Conservation (phyloP, 35 echinoderm and acorn worm species). For the Heliocidaris tuberculata region DNA sequence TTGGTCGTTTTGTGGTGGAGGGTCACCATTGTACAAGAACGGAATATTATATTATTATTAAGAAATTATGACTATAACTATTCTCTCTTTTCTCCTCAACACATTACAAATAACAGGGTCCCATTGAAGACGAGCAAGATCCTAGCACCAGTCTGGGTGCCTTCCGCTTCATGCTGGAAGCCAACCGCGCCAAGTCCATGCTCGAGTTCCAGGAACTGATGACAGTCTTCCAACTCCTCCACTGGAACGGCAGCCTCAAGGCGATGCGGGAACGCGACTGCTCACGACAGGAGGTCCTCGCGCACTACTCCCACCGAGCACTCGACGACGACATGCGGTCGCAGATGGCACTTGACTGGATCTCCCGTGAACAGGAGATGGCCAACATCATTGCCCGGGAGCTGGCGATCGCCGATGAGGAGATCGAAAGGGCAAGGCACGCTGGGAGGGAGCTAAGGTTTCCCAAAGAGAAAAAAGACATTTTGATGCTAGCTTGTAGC, state of each 20-base stretch:
- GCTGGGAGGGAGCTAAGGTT: conserved; percentile 92
- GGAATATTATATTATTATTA: no score
- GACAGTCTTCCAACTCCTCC: conserved; percentile 96
- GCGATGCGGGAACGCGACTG: conserved; percentile 94
- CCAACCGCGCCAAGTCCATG: conserved; percentile 89
- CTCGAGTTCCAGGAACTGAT: conserved; percentile 98
- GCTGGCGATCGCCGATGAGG: conserved; percentile 76
- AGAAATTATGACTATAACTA: not conserved
- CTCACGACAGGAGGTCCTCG: conserved; percentile 83
- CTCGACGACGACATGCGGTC: conserved; percentile 98
- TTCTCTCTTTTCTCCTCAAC: not conserved
- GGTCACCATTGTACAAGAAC: no score
- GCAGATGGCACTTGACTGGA: conserved; percentile 99
- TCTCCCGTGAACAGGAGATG: conserved; percentile 92
- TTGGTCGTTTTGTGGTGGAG: no score
- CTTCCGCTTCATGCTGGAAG: conserved; percentile 96
- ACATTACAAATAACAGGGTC: conserved; percentile 55
- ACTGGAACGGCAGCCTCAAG: conserved; percentile 99
- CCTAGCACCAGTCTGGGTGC: conserved; percentile 94
- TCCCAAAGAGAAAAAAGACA: conserved; percentile 99
- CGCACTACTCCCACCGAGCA: conserved; percentile 85
- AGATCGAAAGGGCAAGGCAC: conserved; percentile 83
- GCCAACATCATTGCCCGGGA: conserved; percentile 74
- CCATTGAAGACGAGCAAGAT: conserved; percentile 78
- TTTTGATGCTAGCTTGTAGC: conserved; percentile 97